Percentiles rank a stretch among this genome's conserved stretches.
Evolutionary conservation across 2,888 invertebrate genomes (phyloP).

Genomic region (Drosophila leonis): DNA sequence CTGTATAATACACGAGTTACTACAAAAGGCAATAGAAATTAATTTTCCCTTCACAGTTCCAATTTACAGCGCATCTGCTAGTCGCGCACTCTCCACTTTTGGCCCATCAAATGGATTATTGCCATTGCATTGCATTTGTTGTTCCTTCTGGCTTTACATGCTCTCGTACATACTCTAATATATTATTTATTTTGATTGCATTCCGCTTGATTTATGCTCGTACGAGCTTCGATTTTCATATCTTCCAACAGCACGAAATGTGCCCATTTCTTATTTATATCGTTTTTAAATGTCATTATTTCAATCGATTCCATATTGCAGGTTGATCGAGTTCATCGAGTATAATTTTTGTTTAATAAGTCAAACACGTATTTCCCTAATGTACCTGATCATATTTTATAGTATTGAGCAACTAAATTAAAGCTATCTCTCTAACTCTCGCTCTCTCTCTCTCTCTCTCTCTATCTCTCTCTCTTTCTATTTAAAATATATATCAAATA

Average conservation of each 20-base stretch:
- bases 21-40: background rate
- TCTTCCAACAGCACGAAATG: constrained; percentile 9
- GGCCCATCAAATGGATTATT: background rate
- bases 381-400: background rate
- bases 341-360: background rate
- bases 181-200: constrained; percentile 48
- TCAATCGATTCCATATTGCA: constrained; percentile 4
- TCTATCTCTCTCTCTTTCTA: too few species aligned
- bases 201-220: constrained; percentile 46
- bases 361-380: constrained; percentile 8
- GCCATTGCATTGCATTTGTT: constrained; percentile 14
- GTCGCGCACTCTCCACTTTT: background rate
- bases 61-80: background rate
- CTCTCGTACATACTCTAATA: constrained; percentile 34
- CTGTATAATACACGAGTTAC: background rate
- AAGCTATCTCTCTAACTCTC: too few species aligned
- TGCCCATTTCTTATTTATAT: constrained; percentile 4
- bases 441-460: too few species aligned
- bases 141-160: constrained; percentile 8
- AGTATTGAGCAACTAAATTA: background rate
- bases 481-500: background rate
- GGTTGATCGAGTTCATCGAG: constrained; percentile 14
- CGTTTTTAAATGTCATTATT: constrained; percentile 12
- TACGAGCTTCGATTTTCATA: constrained; percentile 13
- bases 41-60: background rate